Conservation (phyloP, 2,888 invertebrate genomes). For the Agrotis segetum region DNA sequence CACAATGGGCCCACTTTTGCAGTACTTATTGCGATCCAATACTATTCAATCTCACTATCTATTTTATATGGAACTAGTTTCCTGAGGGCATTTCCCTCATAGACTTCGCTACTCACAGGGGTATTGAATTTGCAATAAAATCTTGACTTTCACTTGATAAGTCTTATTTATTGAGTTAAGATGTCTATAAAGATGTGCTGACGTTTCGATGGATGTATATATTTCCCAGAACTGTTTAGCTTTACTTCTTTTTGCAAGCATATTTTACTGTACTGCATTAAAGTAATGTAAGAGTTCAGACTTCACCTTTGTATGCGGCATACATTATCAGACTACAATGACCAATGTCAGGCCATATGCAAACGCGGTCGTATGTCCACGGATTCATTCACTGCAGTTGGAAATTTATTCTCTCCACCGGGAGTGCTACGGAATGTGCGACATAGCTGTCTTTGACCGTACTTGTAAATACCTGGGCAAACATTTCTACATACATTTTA, state of each 20-base stretch:
- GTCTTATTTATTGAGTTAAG: conserved; percentile 46
- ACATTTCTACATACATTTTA: conserved; percentile 43
- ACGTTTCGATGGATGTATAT: conserved; percentile 14
- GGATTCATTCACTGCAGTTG: conserved; percentile 68
- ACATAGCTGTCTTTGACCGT: conserved; percentile 59
- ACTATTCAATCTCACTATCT: conserved; percentile 87
- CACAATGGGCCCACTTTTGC: conserved; percentile 84
- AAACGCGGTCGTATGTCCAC: conserved; percentile 59
- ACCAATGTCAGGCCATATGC: conserved; percentile 63
- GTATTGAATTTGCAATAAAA: conserved; percentile 74
- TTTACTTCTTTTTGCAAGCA: conserved; percentile 23
- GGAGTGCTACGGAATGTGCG: conserved; percentile 69
- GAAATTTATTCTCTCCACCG: conserved; percentile 73
- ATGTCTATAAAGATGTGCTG: conserved; percentile 10
- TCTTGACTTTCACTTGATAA: conserved; percentile 69
- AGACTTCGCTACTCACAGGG: conserved; percentile 73
- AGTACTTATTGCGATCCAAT: conserved; percentile 86
- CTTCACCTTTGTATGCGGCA: conserved; percentile 49
- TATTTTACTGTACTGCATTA: conserved; percentile 9
- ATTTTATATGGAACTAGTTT: conserved; percentile 88
- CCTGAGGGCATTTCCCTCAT: conserved; percentile 81
- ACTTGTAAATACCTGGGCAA: conserved; percentile 55
- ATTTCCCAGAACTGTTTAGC: conserved; percentile 23
- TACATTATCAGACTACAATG: conserved; percentile 60
- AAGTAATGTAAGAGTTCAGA: conserved; percentile 34